These are phyloP conservation scores for Meriones psammophilus DNA, from an alignment of 2,797 vertebrate genomes.

Conservation along the genomic window DNA sequence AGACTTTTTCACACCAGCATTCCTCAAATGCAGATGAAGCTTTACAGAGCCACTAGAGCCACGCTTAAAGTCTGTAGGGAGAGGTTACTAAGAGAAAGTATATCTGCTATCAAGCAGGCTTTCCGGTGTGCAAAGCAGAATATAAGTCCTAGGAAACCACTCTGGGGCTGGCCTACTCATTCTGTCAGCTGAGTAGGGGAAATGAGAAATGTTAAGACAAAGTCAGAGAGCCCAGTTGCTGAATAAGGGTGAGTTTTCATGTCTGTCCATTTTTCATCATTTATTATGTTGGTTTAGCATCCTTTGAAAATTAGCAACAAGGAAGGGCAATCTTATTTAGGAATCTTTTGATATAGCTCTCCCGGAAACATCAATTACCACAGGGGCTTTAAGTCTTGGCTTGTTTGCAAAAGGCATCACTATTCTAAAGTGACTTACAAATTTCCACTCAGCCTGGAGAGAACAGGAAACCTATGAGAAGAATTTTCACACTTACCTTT, in stretches of 20 bases:
- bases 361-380: neutral
- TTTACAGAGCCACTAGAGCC: neutral
- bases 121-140: neutral
- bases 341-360: neutral
- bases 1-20: neutral
- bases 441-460: neutral
- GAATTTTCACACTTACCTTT: neutral
- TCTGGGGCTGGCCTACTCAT: constrained; percentile 42
- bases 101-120: neutral
- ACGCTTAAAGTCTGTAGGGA: neutral
- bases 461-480: neutral
- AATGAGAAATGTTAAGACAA: neutral
- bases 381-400: neutral
- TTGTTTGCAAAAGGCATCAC: neutral
- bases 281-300: neutral
- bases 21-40: neutral
- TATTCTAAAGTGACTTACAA: neutral
- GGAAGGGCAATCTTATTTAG: neutral
- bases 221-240: neutral
- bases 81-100: neutral
- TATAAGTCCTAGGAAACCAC: constrained; percentile 2
- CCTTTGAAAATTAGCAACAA: constrained; percentile 45
- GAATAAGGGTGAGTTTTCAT: neutral
- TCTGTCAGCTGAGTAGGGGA: constrained; percentile 38
- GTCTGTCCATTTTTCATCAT: neutral